Evolutionary conservation across 2,888 invertebrate genomes (phyloP), one percentile per base, ranked within the genome.

Genomic region (Clistopyga incitator): DNA sequence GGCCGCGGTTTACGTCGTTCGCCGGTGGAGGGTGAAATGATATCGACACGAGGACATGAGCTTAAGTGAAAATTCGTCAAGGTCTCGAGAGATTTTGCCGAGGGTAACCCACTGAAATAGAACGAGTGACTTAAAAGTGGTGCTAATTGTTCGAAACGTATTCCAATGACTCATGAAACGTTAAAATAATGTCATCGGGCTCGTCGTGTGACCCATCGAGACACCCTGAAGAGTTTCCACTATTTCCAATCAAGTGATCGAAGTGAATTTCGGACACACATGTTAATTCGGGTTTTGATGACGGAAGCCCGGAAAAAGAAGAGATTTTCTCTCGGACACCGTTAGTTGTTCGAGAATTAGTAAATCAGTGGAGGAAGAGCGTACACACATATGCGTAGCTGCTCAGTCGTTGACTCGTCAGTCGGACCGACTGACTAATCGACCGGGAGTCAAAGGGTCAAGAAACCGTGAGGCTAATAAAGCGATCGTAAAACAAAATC

Each of bases 401-500:
- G 64, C 42, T 15, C 59, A 50, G 75, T 75, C 64, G 75, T 61
- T 50, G 75, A 38, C 38, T 64, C 38, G 75, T 75, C 75, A 72
- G 71, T 78, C 38, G 67, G 68, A 18, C 18, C 23, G 68, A 78
- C 68, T 34, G 54, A 82, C 54, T 78, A 45, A 76, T 75, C 72
- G 77, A 72, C 71, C n/a, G 34, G 64, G 75, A 82, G 76, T 75
- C 77, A 29, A 67, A 70, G 72, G 79, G 45, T 67, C 75, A 61
- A 78, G 77, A 78, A 54, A 80, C 72, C 75, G 78, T 76, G 72
- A n/a, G 61, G 61, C 76, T 34, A 50, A 81, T 72, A 78, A 84
- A 70, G 59, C 47, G 54, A 67, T 77, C 64, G 68, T 74, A 77
- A 81, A 83, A 83, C 50, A 56, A 79, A 83, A 78, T 86, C 83